Base-by-base conservation (phyloP, 2,888 invertebrate species). In the Tiphia femorata region DNA sequence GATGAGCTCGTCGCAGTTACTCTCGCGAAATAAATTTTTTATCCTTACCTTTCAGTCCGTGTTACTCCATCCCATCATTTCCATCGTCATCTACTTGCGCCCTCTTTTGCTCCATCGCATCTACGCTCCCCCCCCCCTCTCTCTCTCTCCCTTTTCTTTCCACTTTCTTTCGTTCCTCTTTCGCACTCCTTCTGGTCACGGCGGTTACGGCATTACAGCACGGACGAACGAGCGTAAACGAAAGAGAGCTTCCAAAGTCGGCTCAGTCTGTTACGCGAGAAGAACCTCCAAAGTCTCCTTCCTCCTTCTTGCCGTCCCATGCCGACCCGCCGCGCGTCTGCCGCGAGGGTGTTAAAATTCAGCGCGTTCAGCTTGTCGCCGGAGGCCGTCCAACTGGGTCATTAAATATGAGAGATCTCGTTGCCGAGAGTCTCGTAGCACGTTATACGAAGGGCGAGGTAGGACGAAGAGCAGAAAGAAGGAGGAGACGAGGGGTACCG, bases 351-450 rank as follows among this genome's bases (percentile, higher is more conserved):
- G 72, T 77, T 77, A 69, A 77, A 75, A 73, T 77, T 75, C 76
- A 76, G 68, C 62, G 63, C 67, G 67, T 71, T 72, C 62, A 71
- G 69, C 73, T 70, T 67, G 72, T 53, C 62, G 72, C 70, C 66
- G 48, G 70, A 63, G 73, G 70, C 67, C 58, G 67, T 69, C 71
- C 73, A 75, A 72, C 69, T 68, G 67, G 70, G 71, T 77, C 75
- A 77, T 78, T 78, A 78, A 78, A 78, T 76, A 78, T 74, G 72
- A 77, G 70, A 76, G 68, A 76, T 76, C 72, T 71, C 70, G 67
- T 70, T 67, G 65, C 58, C 57, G 54, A 64, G 59, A 59, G 61
- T 56, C 64, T 59, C 51, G 60, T 49, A 21, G 43, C 50, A 46
- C 50, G 49, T 38, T 42, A 35, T 50, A 61, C 60, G 60, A 8